These are phyloP conservation scores for Lipotes vexillifer DNA, from an alignment of 2,113 vertebrate species.

Conservation along the genomic window DNA sequence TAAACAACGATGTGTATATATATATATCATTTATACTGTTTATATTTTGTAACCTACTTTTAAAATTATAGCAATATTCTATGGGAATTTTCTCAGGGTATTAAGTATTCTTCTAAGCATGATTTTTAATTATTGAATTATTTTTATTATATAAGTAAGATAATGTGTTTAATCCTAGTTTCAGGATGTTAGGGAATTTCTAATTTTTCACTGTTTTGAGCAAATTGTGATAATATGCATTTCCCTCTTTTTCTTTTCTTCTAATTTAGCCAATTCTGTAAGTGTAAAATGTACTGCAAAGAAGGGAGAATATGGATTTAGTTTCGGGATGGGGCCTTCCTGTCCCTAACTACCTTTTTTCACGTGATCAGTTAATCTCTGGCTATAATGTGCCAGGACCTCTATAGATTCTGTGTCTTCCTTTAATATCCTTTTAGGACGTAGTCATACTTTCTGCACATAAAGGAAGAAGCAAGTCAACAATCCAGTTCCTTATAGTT, in stretches of 20 bases:
- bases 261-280: background rate
- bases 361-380: background rate
- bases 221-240: background rate
- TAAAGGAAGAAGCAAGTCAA: background rate
- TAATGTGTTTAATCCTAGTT: background rate
- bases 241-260: background rate
- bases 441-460: conserved; percentile 48
- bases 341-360: background rate
- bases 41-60: background rate
- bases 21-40: background rate
- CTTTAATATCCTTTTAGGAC: background rate
- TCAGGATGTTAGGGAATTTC: background rate
- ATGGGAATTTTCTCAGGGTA: background rate
- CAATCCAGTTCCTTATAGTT: conserved; percentile 55
- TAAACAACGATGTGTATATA: background rate
- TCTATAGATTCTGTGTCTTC: background rate
- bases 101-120: background rate
- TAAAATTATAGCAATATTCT: background rate
- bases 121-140: background rate
- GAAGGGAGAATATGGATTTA: background rate
- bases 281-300: background rate
- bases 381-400: background rate
- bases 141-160: background rate
- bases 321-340: background rate
- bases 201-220: background rate